Conservation (phyloP, 1,140 invertebrate genomes). For the Oryzaephilus surinamensis region DNA sequence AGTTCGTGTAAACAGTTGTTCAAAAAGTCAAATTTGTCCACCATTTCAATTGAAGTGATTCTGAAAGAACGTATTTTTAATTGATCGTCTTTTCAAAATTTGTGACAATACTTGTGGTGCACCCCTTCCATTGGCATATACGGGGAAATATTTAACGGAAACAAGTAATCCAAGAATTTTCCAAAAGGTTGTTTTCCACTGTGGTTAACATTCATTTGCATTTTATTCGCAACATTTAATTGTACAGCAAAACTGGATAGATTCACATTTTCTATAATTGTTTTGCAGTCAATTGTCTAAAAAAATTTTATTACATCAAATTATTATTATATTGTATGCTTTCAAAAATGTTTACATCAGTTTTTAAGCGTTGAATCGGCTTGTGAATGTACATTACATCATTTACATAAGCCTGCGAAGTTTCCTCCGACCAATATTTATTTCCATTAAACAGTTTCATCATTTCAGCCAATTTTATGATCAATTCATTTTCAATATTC, state of each 20-base stretch:
- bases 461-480: constrained; percentile 35
- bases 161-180: constrained; percentile 32
- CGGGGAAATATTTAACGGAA: constrained; percentile 30
- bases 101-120: constrained; percentile 39
- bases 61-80: constrained; percentile 42
- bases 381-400: constrained; percentile 27
- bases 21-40: constrained; percentile 14
- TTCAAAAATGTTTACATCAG: no score
- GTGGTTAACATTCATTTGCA: constrained; percentile 40
- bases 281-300: no score
- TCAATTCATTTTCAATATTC: constrained; percentile 66
- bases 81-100: not conserved
- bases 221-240: constrained; percentile 56
- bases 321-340: no score
- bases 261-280: no score
- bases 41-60: constrained; percentile 67
- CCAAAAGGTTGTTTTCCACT: constrained; percentile 32
- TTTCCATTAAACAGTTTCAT: constrained; percentile 18
- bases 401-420: constrained; percentile 15
- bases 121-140: constrained; percentile 36
- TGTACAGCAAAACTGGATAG: constrained; percentile 44
- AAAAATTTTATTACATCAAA: no score
- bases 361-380: no score
- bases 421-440: constrained; percentile 16
- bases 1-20: constrained; percentile 10